Evolutionary conservation across 37 sponge, comb jelly and placozoan species (phyloP), one percentile per base, ranked within the genome.

Genomic region (Theonella swinhoei): DNA sequence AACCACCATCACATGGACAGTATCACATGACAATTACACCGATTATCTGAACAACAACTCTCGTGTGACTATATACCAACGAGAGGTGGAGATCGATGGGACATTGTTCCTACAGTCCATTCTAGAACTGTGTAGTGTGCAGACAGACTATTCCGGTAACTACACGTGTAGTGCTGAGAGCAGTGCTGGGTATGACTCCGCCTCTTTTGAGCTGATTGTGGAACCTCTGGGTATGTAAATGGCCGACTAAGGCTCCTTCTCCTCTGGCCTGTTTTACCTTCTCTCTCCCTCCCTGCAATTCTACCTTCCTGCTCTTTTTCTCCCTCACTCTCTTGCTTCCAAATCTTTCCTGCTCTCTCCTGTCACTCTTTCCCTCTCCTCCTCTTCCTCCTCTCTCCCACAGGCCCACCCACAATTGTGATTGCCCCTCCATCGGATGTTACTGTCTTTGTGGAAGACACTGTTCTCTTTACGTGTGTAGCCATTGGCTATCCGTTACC

Each of bases 1-100:
- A 1, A 31, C 69, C 69, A 11, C 33, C 36, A 82, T 82, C 72
- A 29, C 82, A 25, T 82, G 82, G 82, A 82, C 60, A 40, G n/a
- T n/a, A n/a, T n/a, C n/a, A n/a, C n/a, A n/a, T n/a, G 7, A 19
- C 24, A 36, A 37, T 7, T 4, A 20, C 66, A 65, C 66, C 43
- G 43, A n/a, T 20, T 4, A 2, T 28, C 9, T 43, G 3, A 22
- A 34, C 64, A 64, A 36, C 66, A 64, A 23, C 37, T 35, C 78
- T 0, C 14, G 42, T 41, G 47, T 40, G 25, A 28, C 11, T 58
- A 73, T 82, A 30, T 82, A 47, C 14, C 62, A 72, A 1, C 63
- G 62, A 32, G 32, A 33, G 34, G 2, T 68, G 33, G 19, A 28
- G 20, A 33, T 30, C 32, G 34, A 31, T 31, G 69, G 69, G 69